Conservation (phyloP, 2,888 invertebrate species). For the Nemotelus nigrinus region DNA sequence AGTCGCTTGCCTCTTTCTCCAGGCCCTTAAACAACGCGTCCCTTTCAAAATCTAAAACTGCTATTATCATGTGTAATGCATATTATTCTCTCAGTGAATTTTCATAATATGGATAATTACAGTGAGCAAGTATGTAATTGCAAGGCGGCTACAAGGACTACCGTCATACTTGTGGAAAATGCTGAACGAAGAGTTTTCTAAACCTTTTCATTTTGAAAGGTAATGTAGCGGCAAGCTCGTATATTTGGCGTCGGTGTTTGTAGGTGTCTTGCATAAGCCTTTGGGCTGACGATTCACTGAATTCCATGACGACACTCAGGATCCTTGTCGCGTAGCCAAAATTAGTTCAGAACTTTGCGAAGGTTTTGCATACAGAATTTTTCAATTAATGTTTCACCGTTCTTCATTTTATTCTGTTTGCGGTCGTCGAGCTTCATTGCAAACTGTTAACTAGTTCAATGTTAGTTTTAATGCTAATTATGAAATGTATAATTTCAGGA, state of each 20-base stretch:
- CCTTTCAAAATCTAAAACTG: slow-evolving; percentile 28
- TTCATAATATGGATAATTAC: slow-evolving; percentile 43
- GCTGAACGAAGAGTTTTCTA: slow-evolving; percentile 26
- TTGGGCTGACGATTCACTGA: not conserved
- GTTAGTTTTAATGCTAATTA: slow-evolving; percentile 21
- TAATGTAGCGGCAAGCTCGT: not conserved
- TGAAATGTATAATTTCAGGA: slow-evolving; percentile 1
- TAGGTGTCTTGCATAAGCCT: not conserved
- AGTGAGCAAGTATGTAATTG: slow-evolving; percentile 42
- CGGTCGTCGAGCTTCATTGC: slow-evolving; percentile 1
- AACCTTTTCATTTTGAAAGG: slow-evolving; percentile 18
- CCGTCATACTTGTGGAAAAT: slow-evolving; percentile 5
- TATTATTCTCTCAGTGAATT: slow-evolving; percentile 41
- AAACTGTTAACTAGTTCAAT: slow-evolving; percentile 22
- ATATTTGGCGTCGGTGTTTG: not conserved
- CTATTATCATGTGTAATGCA: slow-evolving; percentile 34
- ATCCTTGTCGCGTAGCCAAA: not conserved
- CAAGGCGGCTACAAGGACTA: slow-evolving; percentile 19
- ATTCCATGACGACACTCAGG: not conserved
- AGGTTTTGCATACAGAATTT: slow-evolving; percentile 14
- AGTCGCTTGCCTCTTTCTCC: too few species aligned
- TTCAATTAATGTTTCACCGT: slow-evolving; percentile 30
- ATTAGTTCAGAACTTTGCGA: slow-evolving; percentile 14
- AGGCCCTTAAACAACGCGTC: not conserved
- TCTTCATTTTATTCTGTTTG: slow-evolving; percentile 12